Conservation (phyloP, 2,888 invertebrate genomes). For the Sphinx pinastri region DNA sequence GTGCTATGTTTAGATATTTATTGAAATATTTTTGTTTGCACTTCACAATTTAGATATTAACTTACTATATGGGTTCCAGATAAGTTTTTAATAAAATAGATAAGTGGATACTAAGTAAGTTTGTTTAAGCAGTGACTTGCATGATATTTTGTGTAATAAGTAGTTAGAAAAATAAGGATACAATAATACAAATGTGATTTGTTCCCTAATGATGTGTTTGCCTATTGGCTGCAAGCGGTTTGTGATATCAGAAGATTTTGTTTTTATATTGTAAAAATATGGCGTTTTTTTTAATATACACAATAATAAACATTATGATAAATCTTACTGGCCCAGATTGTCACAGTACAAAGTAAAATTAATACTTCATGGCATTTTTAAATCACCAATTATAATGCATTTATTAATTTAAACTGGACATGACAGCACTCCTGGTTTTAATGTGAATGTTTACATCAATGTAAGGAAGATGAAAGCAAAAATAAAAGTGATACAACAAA, state of each 20-base stretch:
- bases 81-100: conserved; percentile 6
- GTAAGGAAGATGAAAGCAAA: neutral
- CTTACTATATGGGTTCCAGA: conserved; percentile 15
- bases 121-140: conserved; percentile 13
- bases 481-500: neutral
- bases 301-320: neutral
- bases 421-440: conserved; percentile 66
- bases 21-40: conserved; percentile 13
- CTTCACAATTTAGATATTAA: conserved; percentile 19
- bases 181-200: conserved; percentile 45
- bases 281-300: neutral
- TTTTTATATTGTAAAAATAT: conserved; percentile 26
- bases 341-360: conserved; percentile 32
- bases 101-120: neutral
- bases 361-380: conserved; percentile 26
- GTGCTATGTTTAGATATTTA: conserved; percentile 25
- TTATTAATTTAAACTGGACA: conserved; percentile 68
- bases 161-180: conserved; percentile 18
- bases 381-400: conserved; percentile 54
- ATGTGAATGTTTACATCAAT: neutral
- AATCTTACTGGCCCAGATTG: neutral
- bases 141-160: conserved; percentile 17
- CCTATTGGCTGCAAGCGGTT: conserved; percentile 48
- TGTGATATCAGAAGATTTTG: conserved; percentile 61
- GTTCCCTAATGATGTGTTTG: conserved; percentile 42